Base-by-base conservation (phyloP, 2,113 vertebrate genomes). In the Cynocephalus volans region DNA sequence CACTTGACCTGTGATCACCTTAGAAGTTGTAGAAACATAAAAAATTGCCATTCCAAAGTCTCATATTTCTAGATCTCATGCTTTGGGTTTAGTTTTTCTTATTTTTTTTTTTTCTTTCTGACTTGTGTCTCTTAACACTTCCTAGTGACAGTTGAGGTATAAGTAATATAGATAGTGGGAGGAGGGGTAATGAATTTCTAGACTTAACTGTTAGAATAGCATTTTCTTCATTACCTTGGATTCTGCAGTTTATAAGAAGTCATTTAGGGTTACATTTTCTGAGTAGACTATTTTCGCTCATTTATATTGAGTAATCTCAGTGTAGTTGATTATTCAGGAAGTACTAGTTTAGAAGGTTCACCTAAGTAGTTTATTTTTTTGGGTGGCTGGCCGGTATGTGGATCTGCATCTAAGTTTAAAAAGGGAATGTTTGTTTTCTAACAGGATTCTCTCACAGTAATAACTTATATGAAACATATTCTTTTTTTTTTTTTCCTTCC, bases 241-340 rank as follows among this genome's bases (percentile, higher is more conserved):
- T 73, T 73, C 56, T 93, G 65, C 62, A 4, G 17, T 67, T 94
- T 84, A 19, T 81, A 80, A 97, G 77, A 96, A 69, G 48, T 89
- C 18, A 90, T 56, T 88, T 83, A 84, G 17, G 28, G n/a, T 92
- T 86, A 85, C 26, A 28, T 90, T 93, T 94, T 79, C 77, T 73
- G 62, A 94, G 80, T 70, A 70, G 24, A 93, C n/a, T 69, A 75
- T 76, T 88, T 86, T 94, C 19, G 48, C 81, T 3, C 28, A 1
- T 88, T 79, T 95, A n/a, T 93, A 13, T 65, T 95, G 88, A 93
- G 36, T 95, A 83, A 73, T 83, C 10, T 93, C 56, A 45, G 7
- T 69, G 6, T 87, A 64, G 69, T 93, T 54, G 45, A 26, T 80
- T 90, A 15, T 86, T 95, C n/a, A 52, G 72, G 33, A 90, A 96